Conservation (phyloP, 2,113 vertebrate genomes). For the Tragelaphus imberbis region DNA sequence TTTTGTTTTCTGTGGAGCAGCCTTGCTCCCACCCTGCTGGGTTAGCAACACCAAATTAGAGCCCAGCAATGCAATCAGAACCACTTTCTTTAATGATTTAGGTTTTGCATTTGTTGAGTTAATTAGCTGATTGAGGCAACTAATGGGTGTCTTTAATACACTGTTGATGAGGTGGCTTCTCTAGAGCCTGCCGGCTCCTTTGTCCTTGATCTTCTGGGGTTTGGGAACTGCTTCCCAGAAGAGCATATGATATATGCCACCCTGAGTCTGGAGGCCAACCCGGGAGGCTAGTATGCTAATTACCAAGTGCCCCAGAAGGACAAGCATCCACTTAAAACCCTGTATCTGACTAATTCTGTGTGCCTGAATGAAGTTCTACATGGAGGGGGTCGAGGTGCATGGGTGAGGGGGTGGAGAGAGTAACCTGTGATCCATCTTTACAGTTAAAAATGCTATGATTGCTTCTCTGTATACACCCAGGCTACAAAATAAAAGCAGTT, state of each 20-base stretch:
- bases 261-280: not conserved
- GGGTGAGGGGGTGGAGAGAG: not conserved
- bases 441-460: not conserved
- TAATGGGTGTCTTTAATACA: slow-evolving; percentile 71
- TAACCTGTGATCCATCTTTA: not conserved
- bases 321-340: not conserved
- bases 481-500: not conserved
- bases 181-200: slow-evolving; percentile 72
- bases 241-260: not conserved
- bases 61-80: slow-evolving; percentile 35
- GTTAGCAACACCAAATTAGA: slow-evolving; percentile 62
- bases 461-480: not conserved
- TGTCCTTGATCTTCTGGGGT: slow-evolving; percentile 22
- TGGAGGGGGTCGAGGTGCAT: not conserved
- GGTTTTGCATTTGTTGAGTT: slow-evolving; percentile 78
- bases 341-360: not conserved
- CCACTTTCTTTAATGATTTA: slow-evolving; percentile 72
- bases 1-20: not conserved
- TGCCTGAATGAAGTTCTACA: not conserved
- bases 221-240: not conserved
- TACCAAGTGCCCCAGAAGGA: not conserved
- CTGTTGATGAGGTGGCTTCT: slow-evolving; percentile 71
- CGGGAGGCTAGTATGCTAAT: not conserved
- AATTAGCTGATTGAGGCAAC: slow-evolving; percentile 79
- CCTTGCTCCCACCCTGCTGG: slow-evolving; percentile 31